Evolutionary conservation across 2,113 vertebrate species (phyloP), one percentile per base, ranked within the genome.

Genomic region (Ammodytes marinus): DNA sequence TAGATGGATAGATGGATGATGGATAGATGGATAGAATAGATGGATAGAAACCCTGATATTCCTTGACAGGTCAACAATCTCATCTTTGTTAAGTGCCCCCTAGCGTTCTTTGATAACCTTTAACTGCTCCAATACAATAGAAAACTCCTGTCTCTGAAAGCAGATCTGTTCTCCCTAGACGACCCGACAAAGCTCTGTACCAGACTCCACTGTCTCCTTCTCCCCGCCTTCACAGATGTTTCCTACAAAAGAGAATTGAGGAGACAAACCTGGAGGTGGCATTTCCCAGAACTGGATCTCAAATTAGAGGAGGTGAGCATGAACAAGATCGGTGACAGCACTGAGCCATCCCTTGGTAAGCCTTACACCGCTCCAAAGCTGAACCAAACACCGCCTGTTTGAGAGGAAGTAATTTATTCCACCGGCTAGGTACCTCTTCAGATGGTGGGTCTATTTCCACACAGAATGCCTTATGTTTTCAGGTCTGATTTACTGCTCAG

Each of bases 281-380:
- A 66, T 27, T 69, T 55, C 69, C 66, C 66, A 69, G 57, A 70
- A 45, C 49, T 68, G 76, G 64, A 79, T 85, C 64, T 70, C 54
- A 88, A 79, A 83, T 83, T 68, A 64, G 45, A 83, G 67, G 54
- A 76, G 63, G 10, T 78, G 69, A 65, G 71, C 77, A 52, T 72
- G 74, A 82, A 81, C 65, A 69, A 52, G 70, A 37, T 40, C 53
- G 79, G 77, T 81, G 84, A 83, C 73, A 70, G 39, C 55, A 14
- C 19, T 13, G 71, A 76, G 43, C 70, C 54, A 68, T 55, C 53
- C 43, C 61, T 71, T 49, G 52, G 64, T 55, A 69, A 40, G 73
- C 68, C 58, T 35, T 49, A 74, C 68, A 72, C 4, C 5, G 53
- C 45, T 75, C 69, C 19, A 65, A 74, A 79, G 43, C 64, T 15